Conservation (phyloP, 2,888 invertebrate species). For the Drosophila antonietae region DNA sequence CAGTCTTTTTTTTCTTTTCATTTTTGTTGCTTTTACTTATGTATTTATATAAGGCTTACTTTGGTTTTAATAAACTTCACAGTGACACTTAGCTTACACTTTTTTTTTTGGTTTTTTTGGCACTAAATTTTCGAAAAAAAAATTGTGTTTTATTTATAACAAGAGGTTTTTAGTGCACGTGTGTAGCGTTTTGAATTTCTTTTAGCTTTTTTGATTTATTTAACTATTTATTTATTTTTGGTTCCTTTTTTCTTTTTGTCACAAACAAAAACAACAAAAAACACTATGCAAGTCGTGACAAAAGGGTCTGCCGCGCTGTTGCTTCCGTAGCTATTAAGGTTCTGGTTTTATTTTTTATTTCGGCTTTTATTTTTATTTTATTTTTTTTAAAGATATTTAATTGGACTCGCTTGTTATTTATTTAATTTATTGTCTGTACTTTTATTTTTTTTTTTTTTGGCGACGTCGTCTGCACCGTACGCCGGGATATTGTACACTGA, state of each 20-base stretch:
- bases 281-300: constrained; percentile 34
- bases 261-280: constrained; percentile 61
- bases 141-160: neutral
- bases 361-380: constrained; percentile 20
- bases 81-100: constrained; percentile 21
- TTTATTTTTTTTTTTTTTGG: constrained; percentile 20
- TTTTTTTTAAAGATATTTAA: constrained; percentile 16
- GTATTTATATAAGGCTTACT: constrained; percentile 3
- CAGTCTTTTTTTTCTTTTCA: constrained; percentile 5
- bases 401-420: constrained; percentile 12
- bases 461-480: constrained; percentile 81
- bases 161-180: neutral
- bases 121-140: constrained; percentile 14
- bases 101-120: constrained; percentile 1
- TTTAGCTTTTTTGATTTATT: neutral
- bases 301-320: constrained; percentile 29
- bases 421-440: neutral
- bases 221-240: constrained; percentile 1
- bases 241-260: constrained; percentile 21
- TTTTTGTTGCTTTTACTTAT: constrained; percentile 16
- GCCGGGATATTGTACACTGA: constrained; percentile 84
- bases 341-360: constrained; percentile 11
- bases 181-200: neutral
- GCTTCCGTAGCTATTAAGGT: constrained; percentile 24
- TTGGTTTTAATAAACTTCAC: constrained; percentile 34